phyloP scores from a whole-genome alignment of 2,797 vertebrate species.

The Pogoniulus pusillus region DNA sequence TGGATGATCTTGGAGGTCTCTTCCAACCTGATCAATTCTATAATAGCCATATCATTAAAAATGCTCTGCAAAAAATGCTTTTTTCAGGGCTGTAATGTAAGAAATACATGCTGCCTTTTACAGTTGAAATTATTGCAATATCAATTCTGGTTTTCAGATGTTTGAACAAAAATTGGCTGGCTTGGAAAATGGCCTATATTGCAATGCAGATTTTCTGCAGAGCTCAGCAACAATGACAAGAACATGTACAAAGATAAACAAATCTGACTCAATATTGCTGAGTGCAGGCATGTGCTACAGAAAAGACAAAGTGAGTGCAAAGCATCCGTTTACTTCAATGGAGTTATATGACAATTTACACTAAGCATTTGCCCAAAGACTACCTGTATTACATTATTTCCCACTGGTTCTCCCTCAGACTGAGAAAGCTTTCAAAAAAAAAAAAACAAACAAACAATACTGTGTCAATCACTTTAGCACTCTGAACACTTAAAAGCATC shows the following conservation, averaged over 20 bases:
- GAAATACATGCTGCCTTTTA: not conserved
- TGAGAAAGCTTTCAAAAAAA: not conserved
- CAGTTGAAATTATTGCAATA: not conserved
- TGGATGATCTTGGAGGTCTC: no score
- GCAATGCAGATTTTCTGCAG: not conserved
- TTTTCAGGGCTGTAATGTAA: not conserved
- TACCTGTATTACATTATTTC: not conserved
- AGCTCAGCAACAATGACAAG: not conserved
- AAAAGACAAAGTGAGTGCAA: not conserved
- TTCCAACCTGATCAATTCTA: no score
- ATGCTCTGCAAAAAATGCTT: not conserved
- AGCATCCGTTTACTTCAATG: not conserved
- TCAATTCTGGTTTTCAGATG: not conserved
- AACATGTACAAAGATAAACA: not conserved
- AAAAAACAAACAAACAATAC: rapidly evolving
- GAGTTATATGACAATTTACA: not conserved
- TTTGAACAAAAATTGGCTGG: not conserved
- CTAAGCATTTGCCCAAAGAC: not conserved
- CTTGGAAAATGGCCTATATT: not conserved
- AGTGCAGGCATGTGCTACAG: not conserved
- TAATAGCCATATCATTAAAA: not conserved
- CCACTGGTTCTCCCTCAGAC: not conserved
- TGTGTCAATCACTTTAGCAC: not conserved
- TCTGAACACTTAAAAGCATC: not conserved
- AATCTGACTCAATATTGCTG: not conserved